Evolutionary conservation across 2,888 invertebrate genomes (phyloP).

Genomic region (Volucella inanis): DNA sequence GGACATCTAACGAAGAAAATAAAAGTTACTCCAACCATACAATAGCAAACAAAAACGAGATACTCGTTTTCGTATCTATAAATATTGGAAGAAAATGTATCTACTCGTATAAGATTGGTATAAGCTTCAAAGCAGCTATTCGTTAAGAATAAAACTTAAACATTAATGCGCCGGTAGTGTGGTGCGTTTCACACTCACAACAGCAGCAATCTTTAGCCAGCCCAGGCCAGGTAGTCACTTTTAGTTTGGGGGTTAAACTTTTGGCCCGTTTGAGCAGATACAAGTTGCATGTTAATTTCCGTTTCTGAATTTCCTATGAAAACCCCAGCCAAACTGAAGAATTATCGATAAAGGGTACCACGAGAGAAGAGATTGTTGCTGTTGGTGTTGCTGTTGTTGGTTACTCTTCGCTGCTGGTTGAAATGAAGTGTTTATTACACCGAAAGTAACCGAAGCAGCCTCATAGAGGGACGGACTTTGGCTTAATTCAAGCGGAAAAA

Average conservation of each 20-base stretch:
- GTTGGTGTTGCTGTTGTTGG: conserved; percentile 1
- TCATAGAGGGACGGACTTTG: conserved; percentile 16
- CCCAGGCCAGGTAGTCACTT: background rate
- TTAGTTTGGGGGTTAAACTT: conserved; percentile 65
- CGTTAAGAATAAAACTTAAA: conserved; percentile 63
- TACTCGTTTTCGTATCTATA: conserved; percentile 26
- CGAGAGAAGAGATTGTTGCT: conserved; percentile 9
- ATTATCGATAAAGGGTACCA: background rate
- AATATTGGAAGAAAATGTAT: conserved; percentile 1
- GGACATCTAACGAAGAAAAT: conserved; percentile 43
- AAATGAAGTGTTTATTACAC: conserved; percentile 67
- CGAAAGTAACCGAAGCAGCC: conserved; percentile 33
- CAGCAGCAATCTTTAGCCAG: background rate
- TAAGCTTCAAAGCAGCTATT: conserved; percentile 48
- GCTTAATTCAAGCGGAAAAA: conserved; percentile 58
- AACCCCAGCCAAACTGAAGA: conserved; percentile 10
- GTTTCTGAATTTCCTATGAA: conserved; percentile 58
- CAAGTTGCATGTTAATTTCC: conserved; percentile 73
- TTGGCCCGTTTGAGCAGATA: conserved; percentile 65
- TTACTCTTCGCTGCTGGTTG: conserved; percentile 23
- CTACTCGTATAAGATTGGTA: background rate
- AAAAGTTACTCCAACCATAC: conserved; percentile 22
- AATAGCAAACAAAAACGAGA: background rate
- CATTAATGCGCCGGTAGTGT: conserved; percentile 60
- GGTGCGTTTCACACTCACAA: conserved; percentile 10